Evolutionary conservation across 2,888 invertebrate species (phyloP).

Genomic region (Pachycephus smyrnensis): DNA sequence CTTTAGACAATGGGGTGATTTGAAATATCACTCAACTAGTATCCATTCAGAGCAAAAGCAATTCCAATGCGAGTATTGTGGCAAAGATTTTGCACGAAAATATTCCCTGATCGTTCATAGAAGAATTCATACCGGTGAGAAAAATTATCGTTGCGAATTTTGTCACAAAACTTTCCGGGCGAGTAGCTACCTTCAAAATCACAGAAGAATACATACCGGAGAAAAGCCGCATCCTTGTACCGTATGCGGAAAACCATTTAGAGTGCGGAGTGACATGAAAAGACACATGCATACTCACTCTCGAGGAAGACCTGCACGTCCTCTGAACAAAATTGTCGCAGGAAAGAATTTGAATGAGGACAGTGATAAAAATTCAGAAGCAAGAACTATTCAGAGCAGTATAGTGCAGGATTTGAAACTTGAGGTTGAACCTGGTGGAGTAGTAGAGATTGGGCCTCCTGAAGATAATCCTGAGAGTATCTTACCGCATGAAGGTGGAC

Average conservation of each 20-base stretch:
- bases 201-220: slow-evolving; percentile 87
- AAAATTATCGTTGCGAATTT: slow-evolving; percentile 87
- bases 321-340: slow-evolving; percentile 23
- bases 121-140: slow-evolving; percentile 87
- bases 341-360: slow-evolving; percentile 32
- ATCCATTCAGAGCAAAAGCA: slow-evolving; percentile 85
- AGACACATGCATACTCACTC: slow-evolving; percentile 82
- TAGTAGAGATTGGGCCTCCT: slow-evolving; percentile 55
- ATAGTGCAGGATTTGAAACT: slow-evolving; percentile 60
- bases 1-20: slow-evolving; percentile 90
- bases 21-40: slow-evolving; percentile 87
- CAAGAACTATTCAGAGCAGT: slow-evolving; percentile 52
- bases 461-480: slow-evolving; percentile 61
- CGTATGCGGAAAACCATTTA: slow-evolving; percentile 84
- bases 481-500: slow-evolving; percentile 57
- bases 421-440: slow-evolving; percentile 55
- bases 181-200: slow-evolving; percentile 86
- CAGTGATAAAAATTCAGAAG: slow-evolving; percentile 29
- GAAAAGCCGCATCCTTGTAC: slow-evolving; percentile 83
- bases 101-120: slow-evolving; percentile 89
- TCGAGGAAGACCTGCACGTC: slow-evolving; percentile 53
- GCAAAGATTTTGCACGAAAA: slow-evolving; percentile 88
- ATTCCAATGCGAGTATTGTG: slow-evolving; percentile 90
- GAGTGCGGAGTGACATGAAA: slow-evolving; percentile 86
- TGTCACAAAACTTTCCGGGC: slow-evolving; percentile 88